Conservation (phyloP, 2,797 vertebrate genomes). For the Acipenser transmontanus region DNA sequence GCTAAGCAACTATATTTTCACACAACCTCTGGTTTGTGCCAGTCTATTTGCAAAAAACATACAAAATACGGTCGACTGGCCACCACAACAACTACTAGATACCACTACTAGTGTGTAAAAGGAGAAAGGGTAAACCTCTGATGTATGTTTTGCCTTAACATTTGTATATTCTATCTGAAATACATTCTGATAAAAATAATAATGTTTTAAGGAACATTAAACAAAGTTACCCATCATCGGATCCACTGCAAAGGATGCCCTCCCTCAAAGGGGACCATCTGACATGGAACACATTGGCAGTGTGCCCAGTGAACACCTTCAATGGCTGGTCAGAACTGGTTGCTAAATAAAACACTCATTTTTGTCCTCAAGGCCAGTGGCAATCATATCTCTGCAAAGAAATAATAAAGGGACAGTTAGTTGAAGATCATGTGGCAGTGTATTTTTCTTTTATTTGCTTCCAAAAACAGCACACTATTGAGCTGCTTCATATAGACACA, state of each 20-base stretch:
- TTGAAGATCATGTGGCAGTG: neutral
- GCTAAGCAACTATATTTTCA: no score
- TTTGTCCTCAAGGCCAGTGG: slow-evolving; percentile 93
- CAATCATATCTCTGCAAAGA: slow-evolving; percentile 87
- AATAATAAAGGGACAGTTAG: neutral
- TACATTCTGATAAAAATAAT: no score
- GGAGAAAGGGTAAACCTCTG: no score
- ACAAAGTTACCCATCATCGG: slow-evolving; percentile 78
- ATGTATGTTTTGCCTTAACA: no score
- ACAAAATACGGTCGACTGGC: no score
- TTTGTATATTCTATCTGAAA: no score
- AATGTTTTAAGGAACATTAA: no score
- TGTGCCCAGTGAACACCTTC: slow-evolving; percentile 87
- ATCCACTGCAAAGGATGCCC: slow-evolving; percentile 91
- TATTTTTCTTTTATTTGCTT: neutral
- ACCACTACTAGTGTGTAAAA: no score
- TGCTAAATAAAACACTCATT: slow-evolving; percentile 89
- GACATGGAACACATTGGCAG: slow-evolving; percentile 92
- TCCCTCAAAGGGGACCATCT: slow-evolving; percentile 93
- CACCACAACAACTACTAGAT: no score
- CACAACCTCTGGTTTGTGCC: no score
- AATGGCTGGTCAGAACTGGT: slow-evolving; percentile 92
- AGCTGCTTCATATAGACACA: no score
- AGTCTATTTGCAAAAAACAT: no score
- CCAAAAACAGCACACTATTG: neutral